Evolutionary conservation across 2,113 vertebrate genomes (phyloP).

Genomic region (Pleuronectes platessa): DNA sequence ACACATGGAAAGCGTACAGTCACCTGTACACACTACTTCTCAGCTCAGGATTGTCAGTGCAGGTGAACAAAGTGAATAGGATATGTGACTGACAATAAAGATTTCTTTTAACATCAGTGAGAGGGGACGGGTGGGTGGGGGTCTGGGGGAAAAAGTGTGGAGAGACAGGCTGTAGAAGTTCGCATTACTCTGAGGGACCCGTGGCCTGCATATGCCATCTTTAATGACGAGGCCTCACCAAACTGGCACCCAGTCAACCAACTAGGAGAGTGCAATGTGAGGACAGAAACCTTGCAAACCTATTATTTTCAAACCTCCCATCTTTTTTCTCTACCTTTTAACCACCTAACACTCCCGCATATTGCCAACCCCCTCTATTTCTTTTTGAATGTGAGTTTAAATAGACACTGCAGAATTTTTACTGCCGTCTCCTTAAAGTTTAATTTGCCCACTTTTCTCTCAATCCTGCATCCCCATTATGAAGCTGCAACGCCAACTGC

Average conservation of each 20-base stretch:
- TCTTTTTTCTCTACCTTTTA: slow-evolving; percentile 14
- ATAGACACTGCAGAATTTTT: slow-evolving; percentile 79
- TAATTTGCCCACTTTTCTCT: slow-evolving; percentile 73
- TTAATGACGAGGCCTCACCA: slow-evolving; percentile 79
- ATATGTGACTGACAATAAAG: slow-evolving; percentile 97
- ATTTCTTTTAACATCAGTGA: slow-evolving; percentile 99
- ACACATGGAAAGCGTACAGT: slow-evolving; percentile 42
- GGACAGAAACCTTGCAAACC: slow-evolving; percentile 60
- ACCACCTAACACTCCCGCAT: background rate
- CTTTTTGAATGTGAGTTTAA: slow-evolving; percentile 75
- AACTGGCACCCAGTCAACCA: slow-evolving; percentile 76
- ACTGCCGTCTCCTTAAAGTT: slow-evolving; percentile 79
- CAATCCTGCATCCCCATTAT: slow-evolving; percentile 64
- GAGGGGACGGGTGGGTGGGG: slow-evolving; percentile 63
- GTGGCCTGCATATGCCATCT: slow-evolving; percentile 84
- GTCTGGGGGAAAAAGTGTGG: slow-evolving; percentile 67
- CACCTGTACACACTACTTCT: slow-evolving; percentile 78
- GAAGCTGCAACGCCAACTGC: slow-evolving; percentile 58
- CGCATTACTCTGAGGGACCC: slow-evolving; percentile 83
- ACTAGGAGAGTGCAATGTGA: slow-evolving; percentile 49
- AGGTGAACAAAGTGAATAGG: slow-evolving; percentile 98
- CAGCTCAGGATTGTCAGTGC: slow-evolving; percentile 90
- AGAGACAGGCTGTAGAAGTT: slow-evolving; percentile 92
- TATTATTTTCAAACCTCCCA: slow-evolving; percentile 76
- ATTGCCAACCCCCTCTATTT: background rate